Base-by-base conservation (phyloP, 2,113 vertebrate genomes). In the Ctenomys sociabilis region DNA sequence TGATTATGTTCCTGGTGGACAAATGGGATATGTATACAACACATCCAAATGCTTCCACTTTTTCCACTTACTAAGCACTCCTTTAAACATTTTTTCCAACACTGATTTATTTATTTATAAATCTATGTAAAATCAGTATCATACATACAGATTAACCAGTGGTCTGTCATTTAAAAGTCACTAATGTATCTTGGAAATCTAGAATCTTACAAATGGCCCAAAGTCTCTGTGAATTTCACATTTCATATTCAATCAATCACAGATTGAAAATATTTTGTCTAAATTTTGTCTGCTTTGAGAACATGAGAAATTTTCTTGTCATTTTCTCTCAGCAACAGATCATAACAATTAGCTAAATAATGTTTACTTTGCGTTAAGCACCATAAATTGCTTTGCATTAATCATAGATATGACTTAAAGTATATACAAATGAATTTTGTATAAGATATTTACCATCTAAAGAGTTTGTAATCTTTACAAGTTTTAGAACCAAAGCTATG, bases 161-260 rank as follows among this genome's bases (percentile, higher is more conserved):
- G 2, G 59, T 96, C 17, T 64, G 2, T 88, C 4, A 54, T 91
- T 72, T 43, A 43, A 66, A 85, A 11, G 85, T 43, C 0, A 3
- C n/a, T 37, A 26, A 64, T 59, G 9, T 0, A 37, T 26, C 2
- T 72, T 90, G 78, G 3, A 86, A 85, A 77, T 83, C 64, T 68
- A 19, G 0, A 14, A 82, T 26, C 59, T 37, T 77, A 2, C 0
- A 77, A 11, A 28, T n/a, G 2, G 12, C 17, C 61, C 4, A 21
- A 37, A 14, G 43, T 80, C 19, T 17, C 11, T 32, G 12, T 77
- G 26, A 0, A 28, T 22, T 45, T 35, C 24, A 5, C 10, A 59
- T 57, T 28, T 87, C 9, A 22, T 57, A 28, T n/a, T 59, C 32
- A 45, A 21, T 32, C 19, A 87, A 66, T 2, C 4, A 21, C 32